These are phyloP conservation scores for Scaptomyza hsui DNA, from an alignment of 1,140 invertebrate species.

Conservation along the genomic window DNA sequence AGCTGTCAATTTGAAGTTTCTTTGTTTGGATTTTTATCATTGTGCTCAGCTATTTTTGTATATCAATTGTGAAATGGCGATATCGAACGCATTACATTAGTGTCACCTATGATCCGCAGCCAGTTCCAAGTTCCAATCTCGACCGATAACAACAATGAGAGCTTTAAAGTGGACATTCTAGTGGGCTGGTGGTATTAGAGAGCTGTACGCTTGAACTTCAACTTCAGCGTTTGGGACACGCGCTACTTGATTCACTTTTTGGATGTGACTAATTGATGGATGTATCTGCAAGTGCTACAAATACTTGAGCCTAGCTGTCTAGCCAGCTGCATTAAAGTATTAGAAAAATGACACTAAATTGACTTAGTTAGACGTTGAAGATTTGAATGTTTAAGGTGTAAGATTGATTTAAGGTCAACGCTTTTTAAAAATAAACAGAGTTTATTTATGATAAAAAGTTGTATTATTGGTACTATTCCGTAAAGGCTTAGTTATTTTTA, in stretches of 20 bases:
- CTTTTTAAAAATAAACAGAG: too few relatives aligned
- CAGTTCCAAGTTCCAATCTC: not conserved
- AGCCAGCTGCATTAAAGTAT: slow-evolving; percentile 26
- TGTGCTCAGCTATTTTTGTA: slow-evolving; percentile 45
- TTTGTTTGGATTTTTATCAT: slow-evolving; percentile 61
- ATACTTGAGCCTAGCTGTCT: slow-evolving; percentile 2
- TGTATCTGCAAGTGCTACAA: slow-evolving; percentile 40
- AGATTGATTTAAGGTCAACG: slow-evolving; percentile 17
- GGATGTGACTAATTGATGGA: slow-evolving; percentile 58
- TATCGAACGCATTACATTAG: slow-evolving; percentile 42
- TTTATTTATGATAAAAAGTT: not conserved
- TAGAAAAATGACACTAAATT: slow-evolving; percentile 26
- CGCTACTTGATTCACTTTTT: slow-evolving; percentile 37
- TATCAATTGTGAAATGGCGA: slow-evolving; percentile 52
- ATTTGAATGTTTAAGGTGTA: slow-evolving; percentile 7
- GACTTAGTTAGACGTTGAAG: slow-evolving; percentile 27
- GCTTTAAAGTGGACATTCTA: slow-evolving; percentile 77
- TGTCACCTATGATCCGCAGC: slow-evolving; percentile 35
- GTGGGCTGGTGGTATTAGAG: slow-evolving; percentile 63
- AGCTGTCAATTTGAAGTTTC: slow-evolving; percentile 79
- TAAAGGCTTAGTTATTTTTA: too few relatives aligned
- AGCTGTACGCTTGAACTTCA: slow-evolving; percentile 69
- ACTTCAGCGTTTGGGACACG: slow-evolving; percentile 53
- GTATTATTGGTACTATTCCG: too few relatives aligned
- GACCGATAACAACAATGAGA: slow-evolving; percentile 59